Percentiles rank a stretch among this genome's conserved stretches.
Evolutionary conservation across 2,888 invertebrate species (phyloP).

Genomic region (Parascotia fuliginaria): DNA sequence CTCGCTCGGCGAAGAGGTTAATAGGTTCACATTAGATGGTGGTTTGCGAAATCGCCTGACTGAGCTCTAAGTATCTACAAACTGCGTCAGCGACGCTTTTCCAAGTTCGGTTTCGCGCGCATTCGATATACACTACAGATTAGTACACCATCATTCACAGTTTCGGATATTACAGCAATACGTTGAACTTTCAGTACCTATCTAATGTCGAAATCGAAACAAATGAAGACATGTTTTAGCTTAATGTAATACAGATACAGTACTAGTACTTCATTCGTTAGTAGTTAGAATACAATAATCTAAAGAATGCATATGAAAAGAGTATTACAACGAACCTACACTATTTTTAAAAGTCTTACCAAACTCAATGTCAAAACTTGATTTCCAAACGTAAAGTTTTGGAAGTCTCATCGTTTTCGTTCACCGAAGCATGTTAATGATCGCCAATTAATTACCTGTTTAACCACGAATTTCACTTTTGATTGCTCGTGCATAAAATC

Average conservation of each 20-base stretch:
- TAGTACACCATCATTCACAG: slow-evolving; percentile 10
- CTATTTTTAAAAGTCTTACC: background rate
- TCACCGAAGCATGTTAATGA: slow-evolving; percentile 33
- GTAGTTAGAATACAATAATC: background rate
- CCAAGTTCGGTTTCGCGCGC: slow-evolving; percentile 77
- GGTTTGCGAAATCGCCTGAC: slow-evolving; percentile 81
- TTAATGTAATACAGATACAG: background rate
- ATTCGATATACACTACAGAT: slow-evolving; percentile 52
- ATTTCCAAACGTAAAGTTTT: slow-evolving; percentile 18
- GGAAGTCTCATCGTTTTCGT: slow-evolving; percentile 27
- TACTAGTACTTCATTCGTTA: background rate
- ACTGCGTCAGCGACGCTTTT: slow-evolving; percentile 74
- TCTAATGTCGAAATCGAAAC: background rate
- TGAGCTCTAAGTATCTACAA: slow-evolving; percentile 64
- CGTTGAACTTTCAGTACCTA: background rate
- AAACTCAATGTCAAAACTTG: slow-evolving; percentile 2
- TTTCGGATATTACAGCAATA: slow-evolving; percentile 3
- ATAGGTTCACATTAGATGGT: slow-evolving; percentile 86
- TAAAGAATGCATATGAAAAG: background rate
- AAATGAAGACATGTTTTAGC: background rate
- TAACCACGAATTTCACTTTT: slow-evolving; percentile 52
- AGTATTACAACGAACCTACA: background rate
- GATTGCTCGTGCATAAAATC: slow-evolving; percentile 55
- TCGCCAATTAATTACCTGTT: slow-evolving; percentile 46
- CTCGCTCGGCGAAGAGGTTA: slow-evolving; percentile 82